Conservation (phyloP, 2,113 vertebrate genomes). For the Gambusia holbrooki region DNA sequence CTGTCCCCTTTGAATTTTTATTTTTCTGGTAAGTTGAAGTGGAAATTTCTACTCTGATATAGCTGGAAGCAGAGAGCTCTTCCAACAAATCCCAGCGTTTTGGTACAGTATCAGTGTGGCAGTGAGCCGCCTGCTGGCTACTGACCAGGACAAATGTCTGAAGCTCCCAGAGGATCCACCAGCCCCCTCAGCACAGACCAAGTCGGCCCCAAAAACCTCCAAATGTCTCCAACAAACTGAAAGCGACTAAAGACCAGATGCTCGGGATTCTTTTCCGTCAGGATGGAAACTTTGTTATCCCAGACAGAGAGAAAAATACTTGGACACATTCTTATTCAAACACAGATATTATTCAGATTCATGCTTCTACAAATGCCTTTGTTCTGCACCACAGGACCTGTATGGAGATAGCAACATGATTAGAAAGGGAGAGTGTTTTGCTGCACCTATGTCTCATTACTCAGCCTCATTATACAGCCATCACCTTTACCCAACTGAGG, state of each 20-base stretch:
- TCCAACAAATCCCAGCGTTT: slow-evolving; percentile 86
- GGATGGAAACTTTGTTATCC: slow-evolving; percentile 55
- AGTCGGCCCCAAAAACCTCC: slow-evolving; percentile 39
- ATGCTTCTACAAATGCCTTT: background rate
- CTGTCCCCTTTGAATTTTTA: slow-evolving; percentile 45
- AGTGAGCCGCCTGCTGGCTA: slow-evolving; percentile 64
- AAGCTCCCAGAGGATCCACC: slow-evolving; percentile 80
- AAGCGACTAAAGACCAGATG: slow-evolving; percentile 78
- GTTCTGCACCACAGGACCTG: background rate
- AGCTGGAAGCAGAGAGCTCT: slow-evolving; percentile 80
- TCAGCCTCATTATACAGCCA: slow-evolving; percentile 73
- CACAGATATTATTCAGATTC: background rate
- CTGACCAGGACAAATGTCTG: slow-evolving; percentile 83
- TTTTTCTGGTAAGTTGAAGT: slow-evolving; percentile 62
- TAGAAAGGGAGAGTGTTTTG: slow-evolving; percentile 50
- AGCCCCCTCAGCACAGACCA: slow-evolving; percentile 24
- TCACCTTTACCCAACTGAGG: slow-evolving; percentile 75
- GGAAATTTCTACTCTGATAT: slow-evolving; percentile 80
- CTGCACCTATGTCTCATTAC: slow-evolving; percentile 61
- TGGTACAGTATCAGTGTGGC: slow-evolving; percentile 79
- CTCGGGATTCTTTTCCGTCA: slow-evolving; percentile 91
- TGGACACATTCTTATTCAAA: background rate
- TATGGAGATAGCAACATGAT: background rate
- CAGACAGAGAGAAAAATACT: background rate
- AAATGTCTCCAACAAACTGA: slow-evolving; percentile 72